These are phyloP conservation scores for Arrhamphus sclerolepis DNA, from an alignment of 2,797 vertebrate genomes.

Conservation along the genomic window DNA sequence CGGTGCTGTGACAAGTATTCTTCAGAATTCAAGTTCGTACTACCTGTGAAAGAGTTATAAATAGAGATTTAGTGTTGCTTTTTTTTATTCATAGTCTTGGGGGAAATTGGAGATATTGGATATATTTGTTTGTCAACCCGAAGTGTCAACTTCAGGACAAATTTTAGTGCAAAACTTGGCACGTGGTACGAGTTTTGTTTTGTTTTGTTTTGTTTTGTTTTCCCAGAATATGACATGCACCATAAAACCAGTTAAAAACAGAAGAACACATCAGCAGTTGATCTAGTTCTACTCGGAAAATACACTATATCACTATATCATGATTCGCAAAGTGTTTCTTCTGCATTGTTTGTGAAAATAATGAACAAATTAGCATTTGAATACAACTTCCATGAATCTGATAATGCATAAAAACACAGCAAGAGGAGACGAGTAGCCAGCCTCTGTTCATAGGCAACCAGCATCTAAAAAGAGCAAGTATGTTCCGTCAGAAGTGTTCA, in stretches of 20 bases:
- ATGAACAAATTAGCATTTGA: too few relatives aligned
- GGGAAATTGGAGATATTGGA: constrained; percentile 27
- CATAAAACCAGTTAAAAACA: constrained; percentile 37
- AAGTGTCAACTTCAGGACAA: constrained; percentile 13
- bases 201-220: not conserved
- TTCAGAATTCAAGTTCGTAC: constrained; percentile 38
- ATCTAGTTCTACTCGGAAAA: constrained; percentile 32
- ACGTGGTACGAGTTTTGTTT: constrained; percentile 15
- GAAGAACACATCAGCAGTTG: constrained; percentile 25
- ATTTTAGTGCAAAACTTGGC: constrained; percentile 13
- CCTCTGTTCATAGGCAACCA: too few relatives aligned
- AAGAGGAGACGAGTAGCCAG: too few relatives aligned
- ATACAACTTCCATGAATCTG: too few relatives aligned
- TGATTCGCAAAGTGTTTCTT: too few relatives aligned
- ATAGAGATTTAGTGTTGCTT: constrained; percentile 25
- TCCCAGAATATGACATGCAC: constrained; percentile 20
- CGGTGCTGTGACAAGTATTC: constrained; percentile 41
- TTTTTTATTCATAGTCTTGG: constrained; percentile 43
- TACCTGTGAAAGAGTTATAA: constrained; percentile 37
- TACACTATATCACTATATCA: too few relatives aligned
- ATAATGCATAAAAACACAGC: too few relatives aligned
- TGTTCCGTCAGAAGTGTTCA: too few relatives aligned
- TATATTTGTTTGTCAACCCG: constrained; percentile 20
- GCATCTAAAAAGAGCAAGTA: too few relatives aligned
- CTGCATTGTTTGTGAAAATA: too few relatives aligned